These are phyloP conservation scores for Sylvilagus bachmani DNA, from an alignment of 2,113 vertebrate genomes.

Conservation along the genomic window DNA sequence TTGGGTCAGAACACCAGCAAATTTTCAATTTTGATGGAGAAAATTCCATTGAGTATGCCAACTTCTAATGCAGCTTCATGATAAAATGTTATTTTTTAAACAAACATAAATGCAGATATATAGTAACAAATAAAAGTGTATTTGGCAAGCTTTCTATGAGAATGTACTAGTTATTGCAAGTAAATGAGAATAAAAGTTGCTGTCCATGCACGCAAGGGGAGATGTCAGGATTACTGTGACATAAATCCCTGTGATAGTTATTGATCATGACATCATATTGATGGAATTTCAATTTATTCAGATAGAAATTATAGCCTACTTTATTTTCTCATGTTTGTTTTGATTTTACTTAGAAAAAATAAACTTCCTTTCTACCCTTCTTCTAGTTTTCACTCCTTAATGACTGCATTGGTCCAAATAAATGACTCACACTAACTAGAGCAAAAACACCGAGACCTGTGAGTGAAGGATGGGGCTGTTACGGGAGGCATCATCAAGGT, in stretches of 20 bases:
- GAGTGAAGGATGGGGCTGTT: background rate
- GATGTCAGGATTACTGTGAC: background rate
- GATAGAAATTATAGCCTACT: background rate
- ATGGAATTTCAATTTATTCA: background rate
- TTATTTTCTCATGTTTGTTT: constrained; percentile 20
- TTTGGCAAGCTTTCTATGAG: background rate
- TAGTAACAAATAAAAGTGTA: background rate
- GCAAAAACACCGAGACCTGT: background rate
- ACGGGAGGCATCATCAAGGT: background rate
- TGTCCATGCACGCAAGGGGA: background rate
- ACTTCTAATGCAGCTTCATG: background rate
- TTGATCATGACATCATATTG: background rate
- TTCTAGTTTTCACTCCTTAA: background rate
- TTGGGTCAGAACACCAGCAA: background rate
- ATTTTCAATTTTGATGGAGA: background rate
- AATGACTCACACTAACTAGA: background rate
- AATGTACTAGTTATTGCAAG: background rate
- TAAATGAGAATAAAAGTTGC: constrained; percentile 14
- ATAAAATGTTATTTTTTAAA: constrained; percentile 9
- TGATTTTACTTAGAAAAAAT: constrained; percentile 11
- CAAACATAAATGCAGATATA: background rate
- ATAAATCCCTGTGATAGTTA: background rate
- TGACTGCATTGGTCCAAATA: background rate
- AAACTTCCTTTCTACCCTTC: background rate
- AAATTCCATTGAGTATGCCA: background rate